Evolutionary conservation across 2,888 invertebrate species (phyloP).

Genomic region (Polia nebulosa): DNA sequence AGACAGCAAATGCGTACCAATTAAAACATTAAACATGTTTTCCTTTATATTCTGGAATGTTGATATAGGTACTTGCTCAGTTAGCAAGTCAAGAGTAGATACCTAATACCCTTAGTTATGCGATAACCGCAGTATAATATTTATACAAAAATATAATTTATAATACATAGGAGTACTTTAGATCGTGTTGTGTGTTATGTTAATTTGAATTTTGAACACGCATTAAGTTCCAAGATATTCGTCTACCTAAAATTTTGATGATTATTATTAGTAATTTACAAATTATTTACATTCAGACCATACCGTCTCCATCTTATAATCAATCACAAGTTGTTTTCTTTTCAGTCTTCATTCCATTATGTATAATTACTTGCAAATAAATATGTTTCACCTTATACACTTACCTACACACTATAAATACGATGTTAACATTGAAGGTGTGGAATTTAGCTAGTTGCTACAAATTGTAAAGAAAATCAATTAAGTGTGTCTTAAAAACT

Average conservation of each 20-base stretch:
- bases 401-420: conserved; percentile 61
- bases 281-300: conserved; percentile 82
- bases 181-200: conserved; percentile 74
- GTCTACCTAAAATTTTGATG: conserved; percentile 75
- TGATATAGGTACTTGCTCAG: conserved; percentile 66
- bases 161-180: conserved; percentile 75
- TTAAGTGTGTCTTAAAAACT: conserved; percentile 32
- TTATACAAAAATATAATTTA: conserved; percentile 89
- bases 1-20: conserved; percentile 34
- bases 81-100: conserved; percentile 56
- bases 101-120: conserved; percentile 76
- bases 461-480: conserved; percentile 36
- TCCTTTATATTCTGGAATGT: conserved; percentile 68
- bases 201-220: conserved; percentile 83
- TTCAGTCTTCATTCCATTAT: conserved; percentile 86
- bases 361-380: conserved; percentile 58
- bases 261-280: conserved; percentile 72
- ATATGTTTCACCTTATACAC: conserved; percentile 54
- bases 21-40: conserved; percentile 44
- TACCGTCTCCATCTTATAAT: conserved; percentile 73
- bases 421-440: conserved; percentile 60
- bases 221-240: conserved; percentile 76
- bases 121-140: conserved; percentile 83
- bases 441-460: conserved; percentile 43
- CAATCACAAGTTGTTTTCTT: conserved; percentile 88